Base-by-base conservation (phyloP, 2,113 vertebrate species). In the Ibidorhyncha struthersii region DNA sequence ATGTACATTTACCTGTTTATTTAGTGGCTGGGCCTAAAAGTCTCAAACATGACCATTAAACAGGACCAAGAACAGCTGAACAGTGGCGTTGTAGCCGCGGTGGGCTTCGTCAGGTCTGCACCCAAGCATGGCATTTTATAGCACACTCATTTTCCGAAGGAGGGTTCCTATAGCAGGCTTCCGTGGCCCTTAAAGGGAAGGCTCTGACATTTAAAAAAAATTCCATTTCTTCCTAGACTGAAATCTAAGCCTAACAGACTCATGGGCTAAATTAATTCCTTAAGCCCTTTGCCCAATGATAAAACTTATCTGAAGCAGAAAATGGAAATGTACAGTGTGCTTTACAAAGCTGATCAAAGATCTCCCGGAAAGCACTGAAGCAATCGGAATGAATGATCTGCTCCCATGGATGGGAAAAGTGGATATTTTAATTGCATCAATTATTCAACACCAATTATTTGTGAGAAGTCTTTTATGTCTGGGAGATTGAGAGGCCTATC, bases 301-400 rank as follows among this genome's bases (percentile, higher is more conserved):
- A 96, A 85, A 91, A 76, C 25, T 89, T 89, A 95, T 62, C 78
- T 94, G 86, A 94, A 85, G 66, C 66, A 95, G 88, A 88, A 93
- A 94, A 94, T 85, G 73, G 65, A 89, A 96, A 85, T 50, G n/a
- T 66, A 89, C 61, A 84, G 17, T 30, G 34, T 82, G 53, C 36
- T 89, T 92, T 85, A 80, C 53, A 91, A 70, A 87, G 91, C 70
- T 77, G 81, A 89, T 87, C 65, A 76, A 82, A 96, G 86, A 86
- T 84, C 17, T 17, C 40, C 5, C 3, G 5, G 66, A 82, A 96
- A 93, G 34, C n/a, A n/a, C 73, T 73, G 89, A 90, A 91, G 70
- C 81, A 89, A 91, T 93, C 74, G 79, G 70, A 92, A 84, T 86
- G 50, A 94, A 88, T 16, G 12, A 94, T 89, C 81, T 86, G 6